Percentiles rank a stretch among this genome's conserved stretches.
phyloP scores from a whole-genome alignment of 1,140 invertebrate species.

The Ostrea edulis region DNA sequence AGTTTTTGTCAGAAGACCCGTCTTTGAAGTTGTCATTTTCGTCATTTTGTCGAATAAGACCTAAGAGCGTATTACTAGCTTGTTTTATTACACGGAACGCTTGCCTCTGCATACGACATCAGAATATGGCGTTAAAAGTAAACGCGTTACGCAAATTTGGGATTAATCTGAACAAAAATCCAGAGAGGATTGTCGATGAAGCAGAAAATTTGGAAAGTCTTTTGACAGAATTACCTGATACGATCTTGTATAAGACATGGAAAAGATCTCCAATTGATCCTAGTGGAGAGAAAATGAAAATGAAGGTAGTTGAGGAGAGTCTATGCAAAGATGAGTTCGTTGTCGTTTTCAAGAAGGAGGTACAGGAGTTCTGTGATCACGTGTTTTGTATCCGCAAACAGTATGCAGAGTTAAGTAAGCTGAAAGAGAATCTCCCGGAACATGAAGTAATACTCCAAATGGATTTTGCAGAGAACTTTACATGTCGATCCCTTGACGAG shows the following conservation, averaged over 20 bases:
- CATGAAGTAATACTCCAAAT: slow-evolving; percentile 39
- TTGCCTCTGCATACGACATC: slow-evolving; percentile 42
- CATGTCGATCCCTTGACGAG: slow-evolving; percentile 29
- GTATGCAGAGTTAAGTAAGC: background rate
- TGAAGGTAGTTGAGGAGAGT: slow-evolving; percentile 31
- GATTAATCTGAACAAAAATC: no score
- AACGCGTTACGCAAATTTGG: no score
- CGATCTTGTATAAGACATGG: slow-evolving; percentile 35
- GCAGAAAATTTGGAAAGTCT: background rate
- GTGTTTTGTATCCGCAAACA: slow-evolving; percentile 41
- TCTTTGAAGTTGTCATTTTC: background rate
- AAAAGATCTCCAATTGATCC: slow-evolving; percentile 41
- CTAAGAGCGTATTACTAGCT: slow-evolving; percentile 11
- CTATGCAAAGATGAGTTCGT: background rate
- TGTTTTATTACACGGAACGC: slow-evolving; percentile 37
- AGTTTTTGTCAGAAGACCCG: slow-evolving; percentile 51
- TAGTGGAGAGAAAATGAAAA: slow-evolving; percentile 3
- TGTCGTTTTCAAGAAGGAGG: background rate
- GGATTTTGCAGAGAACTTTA: slow-evolving; percentile 51
- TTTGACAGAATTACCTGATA: background rate
- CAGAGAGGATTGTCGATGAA: slow-evolving; percentile 20
- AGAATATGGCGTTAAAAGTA: slow-evolving; percentile 43
- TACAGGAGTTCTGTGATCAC: background rate
- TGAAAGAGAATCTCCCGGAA: slow-evolving; percentile 39
- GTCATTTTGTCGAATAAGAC: slow-evolving; percentile 40